These are phyloP conservation scores for Lagenorhynchus albirostris DNA, from an alignment of 2,113 vertebrate species.

Conservation along the genomic window DNA sequence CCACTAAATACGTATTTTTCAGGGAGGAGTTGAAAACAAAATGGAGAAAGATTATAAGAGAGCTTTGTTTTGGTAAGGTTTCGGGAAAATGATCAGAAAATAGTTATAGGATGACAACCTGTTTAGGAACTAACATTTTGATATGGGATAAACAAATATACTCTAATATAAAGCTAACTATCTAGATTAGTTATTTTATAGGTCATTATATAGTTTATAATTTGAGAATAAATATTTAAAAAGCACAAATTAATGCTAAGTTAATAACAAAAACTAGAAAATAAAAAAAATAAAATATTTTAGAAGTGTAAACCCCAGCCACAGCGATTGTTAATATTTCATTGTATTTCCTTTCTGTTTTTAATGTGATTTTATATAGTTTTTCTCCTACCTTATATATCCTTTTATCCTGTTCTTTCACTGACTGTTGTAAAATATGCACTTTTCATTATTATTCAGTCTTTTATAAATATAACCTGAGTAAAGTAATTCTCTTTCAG, in stretches of 20 bases:
- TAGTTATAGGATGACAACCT: neutral
- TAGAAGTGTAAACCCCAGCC: neutral
- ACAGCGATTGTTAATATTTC: neutral
- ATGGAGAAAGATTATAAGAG: neutral
- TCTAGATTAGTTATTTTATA: neutral
- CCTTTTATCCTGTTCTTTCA: neutral
- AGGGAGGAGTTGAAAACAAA: slow-evolving; percentile 6
- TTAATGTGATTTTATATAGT: neutral
- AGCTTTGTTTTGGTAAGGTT: neutral
- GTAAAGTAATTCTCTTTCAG: neutral
- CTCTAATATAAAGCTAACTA: neutral
- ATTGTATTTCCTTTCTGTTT: neutral
- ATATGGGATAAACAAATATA: neutral
- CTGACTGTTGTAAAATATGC: neutral
- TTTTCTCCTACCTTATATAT: neutral
- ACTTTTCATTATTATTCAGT: neutral
- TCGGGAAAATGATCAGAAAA: slow-evolving; percentile 8
- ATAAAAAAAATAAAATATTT: neutral
- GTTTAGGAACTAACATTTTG: slow-evolving; percentile 10
- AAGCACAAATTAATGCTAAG: neutral
- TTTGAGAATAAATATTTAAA: neutral
- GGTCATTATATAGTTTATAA: neutral
- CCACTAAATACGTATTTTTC: neutral
- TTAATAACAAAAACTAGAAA: slow-evolving; percentile 26
- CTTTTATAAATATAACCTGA: neutral